Evolutionary conservation across 2,888 invertebrate genomes (phyloP), one percentile per base, ranked within the genome.

Genomic region (Euspilapteryx auroguttella): DNA sequence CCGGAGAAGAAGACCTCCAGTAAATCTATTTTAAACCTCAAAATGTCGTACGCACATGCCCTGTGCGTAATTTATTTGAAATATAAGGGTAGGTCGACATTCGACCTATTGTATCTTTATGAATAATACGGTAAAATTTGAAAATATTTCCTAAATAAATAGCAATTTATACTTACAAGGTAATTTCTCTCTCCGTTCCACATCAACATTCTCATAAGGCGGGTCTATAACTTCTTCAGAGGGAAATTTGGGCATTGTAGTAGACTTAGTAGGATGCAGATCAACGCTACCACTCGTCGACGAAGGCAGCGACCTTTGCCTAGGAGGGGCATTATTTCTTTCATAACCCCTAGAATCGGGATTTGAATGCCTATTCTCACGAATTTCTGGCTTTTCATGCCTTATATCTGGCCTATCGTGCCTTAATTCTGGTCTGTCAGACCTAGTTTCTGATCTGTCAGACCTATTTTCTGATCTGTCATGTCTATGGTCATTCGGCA

Each of bases 191-290:
- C 24, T 11, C 29, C 57, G 61, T 32, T 68, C 71, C 2, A 56
- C 55, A 1, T 52, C 52, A 0, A 73, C 61, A 38, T 73, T 75
- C 30, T 75, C 73, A 30, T 75, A 75, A 2, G 69, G 65, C 1
- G 71, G 61, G 22, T 71, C 69, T 32, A 61, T 69, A 1, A 39
- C 34, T 4, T 71, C 71, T 24, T 69, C 68, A 0, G 68, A 65
- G 0, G 78, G 78, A 28, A 81, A 79, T 35, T 80, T 80, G 0
- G 80, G 80, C 53, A 79, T 79, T 0, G 80, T 80, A 3, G 62
- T 79, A 0, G 81, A 81, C 29, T 81, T 81, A 0, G 79, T 71
- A 0, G 78, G 78, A 23, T 64, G 50, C 11, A 47, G 59, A 17
- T 71, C 68, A 0, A 58, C 37, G 27, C 53, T 53, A 0, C 56